A percentile compares a stretch with the other conserved stretches of the same genome.
These are phyloP conservation scores for Castor canadensis DNA, from an alignment of 2,113 vertebrate genomes.

Conservation along the genomic window DNA sequence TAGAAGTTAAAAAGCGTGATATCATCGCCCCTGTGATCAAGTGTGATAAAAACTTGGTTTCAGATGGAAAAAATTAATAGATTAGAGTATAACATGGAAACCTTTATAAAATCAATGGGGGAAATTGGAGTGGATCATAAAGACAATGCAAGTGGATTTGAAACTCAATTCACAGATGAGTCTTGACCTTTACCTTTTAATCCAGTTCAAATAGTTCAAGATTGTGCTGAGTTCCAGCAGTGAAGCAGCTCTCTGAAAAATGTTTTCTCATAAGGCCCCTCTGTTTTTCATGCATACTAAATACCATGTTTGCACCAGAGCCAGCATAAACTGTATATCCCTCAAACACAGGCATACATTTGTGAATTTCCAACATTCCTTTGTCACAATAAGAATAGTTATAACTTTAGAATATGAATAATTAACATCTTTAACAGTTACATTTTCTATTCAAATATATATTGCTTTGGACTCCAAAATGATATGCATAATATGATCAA, in stretches of 20 bases:
- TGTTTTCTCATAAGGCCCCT: constrained; percentile 28
- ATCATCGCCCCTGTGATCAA: not conserved
- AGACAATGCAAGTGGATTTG: constrained; percentile 28
- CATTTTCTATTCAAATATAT: constrained; percentile 60
- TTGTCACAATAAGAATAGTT: constrained; percentile 53
- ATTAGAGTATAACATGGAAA: not conserved
- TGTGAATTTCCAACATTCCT: constrained; percentile 50
- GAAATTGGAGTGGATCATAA: not conserved
- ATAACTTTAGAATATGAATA: constrained; percentile 61
- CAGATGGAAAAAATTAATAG: constrained; percentile 6
- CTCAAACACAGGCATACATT: constrained; percentile 18
- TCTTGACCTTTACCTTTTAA: constrained; percentile 48
- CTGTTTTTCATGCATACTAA: not conserved
- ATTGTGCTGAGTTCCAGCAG: not conserved
- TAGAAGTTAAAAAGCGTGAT: not conserved
- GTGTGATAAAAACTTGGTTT: constrained; percentile 20
- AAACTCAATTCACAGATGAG: constrained; percentile 41
- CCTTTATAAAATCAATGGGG: not conserved
- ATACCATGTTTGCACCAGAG: not conserved
- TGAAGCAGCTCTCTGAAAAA: not conserved
- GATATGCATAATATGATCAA: constrained; percentile 49
- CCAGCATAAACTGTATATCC: not conserved
- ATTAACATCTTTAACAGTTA: constrained; percentile 66
- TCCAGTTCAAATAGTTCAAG: not conserved
- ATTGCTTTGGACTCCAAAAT: constrained; percentile 50